Percentiles rank a stretch among this genome's conserved stretches.
Conservation (phyloP, 2,888 invertebrate species). For the Conops quadrifasciatus region DNA sequence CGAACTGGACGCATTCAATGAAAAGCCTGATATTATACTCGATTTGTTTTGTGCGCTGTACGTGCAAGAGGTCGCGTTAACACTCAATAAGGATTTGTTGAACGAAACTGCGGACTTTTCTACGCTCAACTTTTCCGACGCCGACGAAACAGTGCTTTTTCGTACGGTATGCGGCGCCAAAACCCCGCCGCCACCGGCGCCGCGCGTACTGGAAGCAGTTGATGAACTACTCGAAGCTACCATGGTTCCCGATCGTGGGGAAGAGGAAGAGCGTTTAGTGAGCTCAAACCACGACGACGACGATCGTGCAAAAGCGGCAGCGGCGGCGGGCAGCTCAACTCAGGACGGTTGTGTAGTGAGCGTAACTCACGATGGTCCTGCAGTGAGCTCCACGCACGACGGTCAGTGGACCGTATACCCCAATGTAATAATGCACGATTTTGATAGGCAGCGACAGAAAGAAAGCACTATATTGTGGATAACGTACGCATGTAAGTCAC, state of each 20-base stretch:
- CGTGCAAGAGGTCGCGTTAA: constrained; percentile 60
- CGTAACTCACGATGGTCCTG: constrained; percentile 24
- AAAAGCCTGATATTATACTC: constrained; percentile 53
- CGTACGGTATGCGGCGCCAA: constrained; percentile 57
- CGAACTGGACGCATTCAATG: constrained; percentile 53
- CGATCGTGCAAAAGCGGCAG: not conserved
- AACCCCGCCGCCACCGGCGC: constrained; percentile 50
- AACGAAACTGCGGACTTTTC: constrained; percentile 58
- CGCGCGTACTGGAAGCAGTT: constrained; percentile 51
- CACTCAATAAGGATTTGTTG: constrained; percentile 56
- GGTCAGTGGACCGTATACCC: constrained; percentile 57
- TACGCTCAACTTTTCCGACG: constrained; percentile 56
- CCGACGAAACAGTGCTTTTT: constrained; percentile 62
- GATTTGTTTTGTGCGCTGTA: constrained; percentile 58
- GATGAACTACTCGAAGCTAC: constrained; percentile 52
- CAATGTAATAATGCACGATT: constrained; percentile 48
- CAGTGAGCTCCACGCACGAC: too few species aligned
- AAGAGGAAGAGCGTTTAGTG: constrained; percentile 35
- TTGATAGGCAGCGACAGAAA: constrained; percentile 37
- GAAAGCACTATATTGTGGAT: constrained; percentile 44
- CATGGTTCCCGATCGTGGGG: constrained; percentile 20
- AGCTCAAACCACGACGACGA: constrained; percentile 44
- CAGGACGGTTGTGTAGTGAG: constrained; percentile 2
- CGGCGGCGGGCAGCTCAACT: too few species aligned
- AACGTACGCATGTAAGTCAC: constrained; percentile 52